Evolutionary conservation across 2,797 vertebrate genomes (phyloP), one percentile per base, ranked within the genome.

Genomic region (Numenius phaeopus): DNA sequence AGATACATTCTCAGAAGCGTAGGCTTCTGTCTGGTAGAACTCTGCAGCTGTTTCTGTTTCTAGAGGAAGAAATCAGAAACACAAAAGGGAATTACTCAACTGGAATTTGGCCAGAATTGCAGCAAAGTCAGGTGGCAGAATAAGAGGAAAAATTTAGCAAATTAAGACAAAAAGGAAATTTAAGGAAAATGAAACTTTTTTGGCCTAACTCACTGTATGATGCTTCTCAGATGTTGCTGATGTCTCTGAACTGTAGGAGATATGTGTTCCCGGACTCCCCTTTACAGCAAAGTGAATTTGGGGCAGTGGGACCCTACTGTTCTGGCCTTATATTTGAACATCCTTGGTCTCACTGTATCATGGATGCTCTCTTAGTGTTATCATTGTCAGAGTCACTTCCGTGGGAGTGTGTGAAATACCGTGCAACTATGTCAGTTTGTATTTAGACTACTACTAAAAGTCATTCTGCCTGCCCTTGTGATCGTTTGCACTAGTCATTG

Each of bases 381-480:
- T 1, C 78, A 61, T 76, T 72, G 54, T 78, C 75, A 84, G 44
- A 93, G 58, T 58, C 32, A 37, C 57, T 92, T 89, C 75, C 11
- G 54, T 90, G 52, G 39, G 66, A 95, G 27, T 66, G 39, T 90
- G 66, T 84, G 89, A 92, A 87, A 69, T 62, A 62, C n/a, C 50
- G 55, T 70, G 62, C 29, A 93, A 69, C 82, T 70, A 52, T 37
- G 39, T 83, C 50, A 52, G 59, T 70, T 95, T 62, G 29, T 84
- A 89, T 89, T 93, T 92, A 87, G 83, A 83, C 67, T 92, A 66
- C 50, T 66, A 44, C 58, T 72, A 70, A 89, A 89, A 92, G 79
- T 70, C 20, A 62, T 85, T 95, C 79, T 94, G 62, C 26, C n/a
- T 84, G 59, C 42, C 20, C 55, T 73, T 72, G 44, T 83, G 81